A percentile compares a stretch with the other conserved stretches of the same genome.
Conservation (phyloP, 2,797 vertebrate species). For the Dermochelys coriacea region DNA sequence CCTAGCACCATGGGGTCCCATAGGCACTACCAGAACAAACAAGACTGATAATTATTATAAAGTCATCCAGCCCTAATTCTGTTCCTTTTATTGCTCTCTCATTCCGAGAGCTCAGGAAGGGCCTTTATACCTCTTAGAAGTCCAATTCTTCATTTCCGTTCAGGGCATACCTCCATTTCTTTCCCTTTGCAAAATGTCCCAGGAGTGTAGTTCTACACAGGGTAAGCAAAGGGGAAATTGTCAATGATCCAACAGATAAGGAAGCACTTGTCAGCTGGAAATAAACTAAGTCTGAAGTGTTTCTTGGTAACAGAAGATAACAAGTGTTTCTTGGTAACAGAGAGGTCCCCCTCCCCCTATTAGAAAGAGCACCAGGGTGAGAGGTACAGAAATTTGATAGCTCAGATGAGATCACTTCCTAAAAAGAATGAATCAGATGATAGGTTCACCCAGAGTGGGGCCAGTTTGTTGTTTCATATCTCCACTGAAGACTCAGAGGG, state of each 20-base stretch:
- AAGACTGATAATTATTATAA: neutral
- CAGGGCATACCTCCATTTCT: neutral
- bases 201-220: neutral
- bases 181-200: neutral
- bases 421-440: conserved; percentile 6
- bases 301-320: neutral
- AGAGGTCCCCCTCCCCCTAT: neutral
- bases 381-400: neutral
- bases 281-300: neutral
- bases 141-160: neutral
- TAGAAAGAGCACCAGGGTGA: neutral
- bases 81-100: neutral
- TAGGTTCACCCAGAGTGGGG: neutral
- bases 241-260: neutral
- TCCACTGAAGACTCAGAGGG: neutral
- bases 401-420: neutral
- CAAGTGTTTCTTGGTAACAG: neutral
- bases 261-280: neutral
- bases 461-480: neutral
- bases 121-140: neutral
- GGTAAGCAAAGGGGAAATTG: neutral
- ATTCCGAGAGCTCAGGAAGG: neutral
- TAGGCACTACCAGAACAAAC: neutral
- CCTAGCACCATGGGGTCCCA: neutral
- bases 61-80: neutral